These are phyloP conservation scores for Streblospio benedicti DNA, from an alignment of 1,140 invertebrate species.

Conservation along the genomic window DNA sequence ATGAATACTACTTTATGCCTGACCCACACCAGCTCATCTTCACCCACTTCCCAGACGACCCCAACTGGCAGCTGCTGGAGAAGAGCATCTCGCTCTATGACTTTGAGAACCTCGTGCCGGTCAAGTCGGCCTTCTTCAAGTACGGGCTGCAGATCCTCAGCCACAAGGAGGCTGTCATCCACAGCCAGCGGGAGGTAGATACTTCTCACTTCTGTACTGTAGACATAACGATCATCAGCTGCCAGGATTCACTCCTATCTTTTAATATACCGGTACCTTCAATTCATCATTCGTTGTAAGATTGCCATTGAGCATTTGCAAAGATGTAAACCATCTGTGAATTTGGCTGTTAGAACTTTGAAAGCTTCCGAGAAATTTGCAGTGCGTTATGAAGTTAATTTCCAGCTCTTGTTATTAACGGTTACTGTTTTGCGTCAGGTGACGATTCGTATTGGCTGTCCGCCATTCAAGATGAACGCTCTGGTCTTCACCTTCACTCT, in stretches of 20 bases:
- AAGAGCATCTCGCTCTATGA: slow-evolving; percentile 35
- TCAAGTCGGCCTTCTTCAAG: slow-evolving; percentile 48
- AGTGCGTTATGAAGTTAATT: not conserved
- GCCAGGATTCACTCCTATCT: not conserved
- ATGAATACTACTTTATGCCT: slow-evolving; percentile 46
- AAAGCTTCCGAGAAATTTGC: not conserved
- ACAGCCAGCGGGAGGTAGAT: slow-evolving; percentile 6
- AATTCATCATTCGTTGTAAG: too few relatives aligned
- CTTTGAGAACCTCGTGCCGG: slow-evolving; percentile 47
- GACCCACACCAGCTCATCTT: slow-evolving; percentile 46
- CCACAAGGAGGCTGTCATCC: slow-evolving; percentile 38
- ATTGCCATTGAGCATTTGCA: too few relatives aligned
- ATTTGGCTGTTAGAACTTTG: too few relatives aligned
- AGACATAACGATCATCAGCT: not conserved
- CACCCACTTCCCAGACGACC: slow-evolving; percentile 45
- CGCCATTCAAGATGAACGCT: slow-evolving; percentile 16
- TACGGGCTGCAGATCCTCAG: slow-evolving; percentile 45
- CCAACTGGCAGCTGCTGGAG: slow-evolving; percentile 45
- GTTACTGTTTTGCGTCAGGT: too few relatives aligned
- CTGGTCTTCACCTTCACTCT: slow-evolving; percentile 46
- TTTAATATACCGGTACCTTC: not conserved
- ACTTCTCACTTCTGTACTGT: not conserved
- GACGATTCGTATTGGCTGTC: slow-evolving; percentile 17
- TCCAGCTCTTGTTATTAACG: not conserved
- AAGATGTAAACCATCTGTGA: too few relatives aligned